A percentile compares a stretch with the other conserved stretches of the same genome.
These are phyloP conservation scores for Orthonyx spaldingii DNA, from an alignment of 2,113 vertebrate genomes.

Conservation along the genomic window DNA sequence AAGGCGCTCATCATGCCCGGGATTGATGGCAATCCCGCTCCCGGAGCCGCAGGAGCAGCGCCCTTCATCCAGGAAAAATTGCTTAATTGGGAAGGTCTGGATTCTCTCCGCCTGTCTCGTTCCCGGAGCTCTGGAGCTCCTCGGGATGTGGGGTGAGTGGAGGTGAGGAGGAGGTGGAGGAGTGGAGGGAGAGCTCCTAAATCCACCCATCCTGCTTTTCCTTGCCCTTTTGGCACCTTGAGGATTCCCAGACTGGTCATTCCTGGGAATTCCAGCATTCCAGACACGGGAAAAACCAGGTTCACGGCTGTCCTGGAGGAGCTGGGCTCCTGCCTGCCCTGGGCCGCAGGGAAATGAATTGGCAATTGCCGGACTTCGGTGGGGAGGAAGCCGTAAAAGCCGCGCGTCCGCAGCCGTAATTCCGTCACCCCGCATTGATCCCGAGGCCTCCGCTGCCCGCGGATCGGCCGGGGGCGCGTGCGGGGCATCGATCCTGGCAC, in stretches of 20 bases:
- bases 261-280: neutral
- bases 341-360: neutral
- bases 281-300: accelerated
- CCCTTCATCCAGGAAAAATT: neutral
- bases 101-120: neutral
- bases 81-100: constrained; percentile 25
- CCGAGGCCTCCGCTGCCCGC: constrained; percentile 14
- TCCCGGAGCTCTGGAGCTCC: neutral
- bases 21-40: neutral
- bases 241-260: accelerated
- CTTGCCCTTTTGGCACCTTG: accelerated
- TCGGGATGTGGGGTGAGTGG: accelerated
- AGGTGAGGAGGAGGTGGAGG: neutral
- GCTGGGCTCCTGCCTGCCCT: neutral
- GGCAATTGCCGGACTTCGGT: neutral
- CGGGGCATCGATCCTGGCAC: neutral
- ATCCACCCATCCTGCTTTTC: neutral
- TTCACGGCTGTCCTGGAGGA: accelerated
- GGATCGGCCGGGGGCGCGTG: neutral
- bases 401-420: neutral
- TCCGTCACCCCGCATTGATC: constrained; percentile 36
- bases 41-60: neutral
- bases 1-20: neutral
- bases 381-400: constrained; percentile 5
- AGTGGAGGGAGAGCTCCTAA: accelerated